A percentile compares a stretch with the other conserved stretches of the same genome.
These are phyloP conservation scores for Eubasilissa splendida DNA, from an alignment of 2,888 invertebrate genomes.

Conservation along the genomic window DNA sequence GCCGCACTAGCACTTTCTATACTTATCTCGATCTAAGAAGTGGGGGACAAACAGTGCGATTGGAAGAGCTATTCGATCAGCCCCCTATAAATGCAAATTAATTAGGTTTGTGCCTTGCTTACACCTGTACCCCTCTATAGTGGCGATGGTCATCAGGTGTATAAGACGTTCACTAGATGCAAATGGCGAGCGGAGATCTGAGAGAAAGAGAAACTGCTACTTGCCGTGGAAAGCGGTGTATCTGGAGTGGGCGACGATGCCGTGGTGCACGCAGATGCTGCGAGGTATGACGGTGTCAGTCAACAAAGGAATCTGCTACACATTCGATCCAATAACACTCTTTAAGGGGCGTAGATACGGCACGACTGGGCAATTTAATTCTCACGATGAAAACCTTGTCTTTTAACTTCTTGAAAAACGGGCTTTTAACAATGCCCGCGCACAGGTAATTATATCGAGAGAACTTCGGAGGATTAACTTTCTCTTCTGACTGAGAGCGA, in stretches of 20 bases:
- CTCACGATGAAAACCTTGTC: constrained; percentile 7
- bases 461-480: constrained; percentile 2
- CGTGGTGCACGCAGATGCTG: constrained; percentile 34
- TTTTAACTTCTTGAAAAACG: constrained; percentile 29
- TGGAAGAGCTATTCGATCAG: constrained; percentile 38
- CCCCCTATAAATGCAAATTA: constrained; percentile 18
- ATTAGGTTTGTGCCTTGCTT: constrained; percentile 43
- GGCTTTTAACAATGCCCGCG: constrained; percentile 44
- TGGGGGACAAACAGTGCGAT: constrained; percentile 35
- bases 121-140: constrained; percentile 40
- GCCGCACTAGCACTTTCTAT: constrained; percentile 45
- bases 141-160: constrained; percentile 45
- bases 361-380: neutral
- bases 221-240: constrained; percentile 38
- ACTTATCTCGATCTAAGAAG: constrained; percentile 39
- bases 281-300: constrained; percentile 18
- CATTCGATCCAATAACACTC: no score
- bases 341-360: no score
- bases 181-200: constrained; percentile 24
- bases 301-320: constrained; percentile 35
- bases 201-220: neutral
- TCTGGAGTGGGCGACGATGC: constrained; percentile 33
- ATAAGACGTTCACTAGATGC: constrained; percentile 42
- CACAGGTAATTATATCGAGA: constrained; percentile 36
- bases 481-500: constrained; percentile 26